Base-by-base conservation (phyloP, 2,888 invertebrate species). In the Athetis lepigone region DNA sequence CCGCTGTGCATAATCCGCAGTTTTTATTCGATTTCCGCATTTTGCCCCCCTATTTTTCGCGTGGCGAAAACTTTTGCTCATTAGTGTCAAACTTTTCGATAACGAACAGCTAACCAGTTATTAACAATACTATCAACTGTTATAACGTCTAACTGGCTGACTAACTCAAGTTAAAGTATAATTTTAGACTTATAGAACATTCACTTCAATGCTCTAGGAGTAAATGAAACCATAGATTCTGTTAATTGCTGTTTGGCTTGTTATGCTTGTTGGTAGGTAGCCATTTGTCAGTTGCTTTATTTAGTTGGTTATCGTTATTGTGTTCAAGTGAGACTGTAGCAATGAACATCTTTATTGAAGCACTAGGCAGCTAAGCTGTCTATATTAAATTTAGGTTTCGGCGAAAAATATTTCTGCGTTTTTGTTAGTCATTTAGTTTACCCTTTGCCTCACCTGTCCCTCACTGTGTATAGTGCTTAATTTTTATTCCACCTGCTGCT, bases 11-110 rank as follows among this genome's bases (percentile, higher is more conserved):
- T 58, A 62, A 63, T 40, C 50, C 43, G 45, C 58, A 54, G 33
- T 65, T 80, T 70, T 65, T 25, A 42, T 25, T 69, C 60, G 43
- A 64, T 70, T 55, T 57, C 70, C 52, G 62, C 62, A 36, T 42
- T 52, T 70, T 61, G 66, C 74, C 77, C 78, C 75, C 58, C 46
- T n/a, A 61, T 77, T 83, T 80, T 83, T 83, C 81, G 84, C 85
- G 83, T 84, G 84, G 84, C 82, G 60, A 72, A 75, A 87, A 88
- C 80, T 89, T 85, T 75, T 54, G 55, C 82, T 88, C 83, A 87
- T 90, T 88, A 89, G 79, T 80, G 85, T 87, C 88, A 87, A 86
- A 88, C 81, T 88, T 79, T 84, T 80, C 79, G 84, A 83, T 82
- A 87, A 82, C 81, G 79, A 86, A 86, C 74, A 60, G 70, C 56